These are phyloP conservation scores for Platygyra sinensis DNA, from an alignment of 64 coral and sea anemone species.

Conservation along the genomic window DNA sequence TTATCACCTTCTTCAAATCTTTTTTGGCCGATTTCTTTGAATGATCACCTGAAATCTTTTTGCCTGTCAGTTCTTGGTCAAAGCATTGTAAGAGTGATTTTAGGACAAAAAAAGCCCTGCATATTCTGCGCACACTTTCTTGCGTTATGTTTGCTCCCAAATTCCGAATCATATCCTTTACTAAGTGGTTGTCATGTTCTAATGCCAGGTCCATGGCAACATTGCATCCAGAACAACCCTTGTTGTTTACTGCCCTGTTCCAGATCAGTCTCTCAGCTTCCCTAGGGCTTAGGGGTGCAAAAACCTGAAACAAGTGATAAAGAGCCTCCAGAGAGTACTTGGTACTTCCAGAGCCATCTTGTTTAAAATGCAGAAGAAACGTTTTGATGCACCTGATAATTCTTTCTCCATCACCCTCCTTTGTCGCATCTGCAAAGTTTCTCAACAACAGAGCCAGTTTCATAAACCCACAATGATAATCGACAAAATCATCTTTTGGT, in stretches of 20 bases:
- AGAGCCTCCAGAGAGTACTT: constrained; percentile 77
- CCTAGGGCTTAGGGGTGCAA: no score
- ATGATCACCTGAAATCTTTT: constrained; percentile 42
- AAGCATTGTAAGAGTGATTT: constrained; percentile 11
- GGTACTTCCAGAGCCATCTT: constrained; percentile 58
- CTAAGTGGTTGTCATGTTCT: constrained; percentile 52
- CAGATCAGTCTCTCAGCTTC: constrained; percentile 1
- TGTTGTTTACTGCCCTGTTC: constrained; percentile 60
- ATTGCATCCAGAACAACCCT: constrained; percentile 39
- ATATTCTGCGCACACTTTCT: background rate
- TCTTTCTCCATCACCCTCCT: constrained; percentile 34
- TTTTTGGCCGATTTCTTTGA: background rate
- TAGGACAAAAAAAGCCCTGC: background rate
- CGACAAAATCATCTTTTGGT: constrained; percentile 71
- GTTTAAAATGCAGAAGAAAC: constrained; percentile 44
- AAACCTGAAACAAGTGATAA: constrained; percentile 52
- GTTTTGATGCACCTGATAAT: constrained; percentile 40
- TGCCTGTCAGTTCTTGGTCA: background rate
- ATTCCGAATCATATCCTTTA: constrained; percentile 4
- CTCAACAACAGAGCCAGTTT: background rate
- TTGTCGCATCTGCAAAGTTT: constrained; percentile 49
- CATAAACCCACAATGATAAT: constrained; percentile 73
- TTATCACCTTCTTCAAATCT: constrained; percentile 46
- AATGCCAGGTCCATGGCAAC: constrained; percentile 58
- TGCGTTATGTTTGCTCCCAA: background rate